A percentile compares a stretch with the other conserved stretches of the same genome.
Conservation (phyloP, 2,797 vertebrate genomes). For the Antrozous pallidus region DNA sequence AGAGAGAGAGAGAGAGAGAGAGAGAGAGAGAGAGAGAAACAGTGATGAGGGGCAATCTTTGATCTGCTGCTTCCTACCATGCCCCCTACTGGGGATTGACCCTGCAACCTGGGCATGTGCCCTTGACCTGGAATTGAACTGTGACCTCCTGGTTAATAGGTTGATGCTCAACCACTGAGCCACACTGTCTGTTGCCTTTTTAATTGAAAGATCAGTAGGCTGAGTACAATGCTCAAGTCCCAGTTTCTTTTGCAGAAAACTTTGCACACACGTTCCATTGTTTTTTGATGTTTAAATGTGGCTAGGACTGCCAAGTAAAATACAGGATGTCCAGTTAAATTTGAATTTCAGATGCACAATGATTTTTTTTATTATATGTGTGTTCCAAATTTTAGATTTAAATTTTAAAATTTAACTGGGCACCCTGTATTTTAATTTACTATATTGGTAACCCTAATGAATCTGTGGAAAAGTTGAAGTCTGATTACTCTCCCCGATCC, state of each 20-base stretch:
- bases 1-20: too few species aligned
- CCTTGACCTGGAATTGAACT: too few species aligned
- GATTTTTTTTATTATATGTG: not conserved
- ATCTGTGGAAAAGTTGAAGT: not conserved
- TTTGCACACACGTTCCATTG: not conserved
- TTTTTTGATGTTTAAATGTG: not conserved
- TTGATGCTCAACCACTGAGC: too few species aligned
- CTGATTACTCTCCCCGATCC: not conserved
- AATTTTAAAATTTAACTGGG: not conserved
- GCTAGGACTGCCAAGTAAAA: not conserved
- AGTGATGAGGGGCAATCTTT: too few species aligned
- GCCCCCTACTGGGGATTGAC: too few species aligned
- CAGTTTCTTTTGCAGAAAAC: not conserved
- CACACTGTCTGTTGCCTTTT: not conserved
- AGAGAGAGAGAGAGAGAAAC: too few species aligned
- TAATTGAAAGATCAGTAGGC: not conserved
- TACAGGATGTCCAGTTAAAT: not conserved
- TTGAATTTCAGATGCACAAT: not conserved
- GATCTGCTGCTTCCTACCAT: too few species aligned
- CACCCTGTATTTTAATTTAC: conserved; percentile 13
- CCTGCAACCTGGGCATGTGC: too few species aligned
- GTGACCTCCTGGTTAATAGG: too few species aligned
- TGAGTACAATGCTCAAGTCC: not conserved
- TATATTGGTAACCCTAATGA: not conserved
- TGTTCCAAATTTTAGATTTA: not conserved